phyloP scores from a whole-genome alignment of 2,797 vertebrate species.

The Muscicapa striata region DNA sequence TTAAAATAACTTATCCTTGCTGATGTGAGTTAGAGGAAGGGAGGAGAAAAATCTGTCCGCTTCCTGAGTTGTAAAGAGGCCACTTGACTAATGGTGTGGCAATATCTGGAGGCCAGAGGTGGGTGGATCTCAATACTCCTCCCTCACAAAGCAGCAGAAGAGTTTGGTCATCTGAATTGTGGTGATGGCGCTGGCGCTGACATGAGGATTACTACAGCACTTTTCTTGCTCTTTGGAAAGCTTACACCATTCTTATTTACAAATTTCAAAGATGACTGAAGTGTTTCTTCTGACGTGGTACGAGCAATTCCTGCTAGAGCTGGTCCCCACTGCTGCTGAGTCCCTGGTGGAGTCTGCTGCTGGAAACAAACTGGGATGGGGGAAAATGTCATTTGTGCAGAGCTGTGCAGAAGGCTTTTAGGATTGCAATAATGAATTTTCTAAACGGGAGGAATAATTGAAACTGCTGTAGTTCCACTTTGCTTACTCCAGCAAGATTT shows the following conservation, averaged over 20 bases:
- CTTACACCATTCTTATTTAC: not conserved
- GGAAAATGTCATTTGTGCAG: not conserved
- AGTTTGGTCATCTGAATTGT: constrained; percentile 2
- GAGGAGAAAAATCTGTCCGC: not conserved
- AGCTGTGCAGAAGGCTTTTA: not conserved
- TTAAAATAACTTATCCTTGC: not conserved
- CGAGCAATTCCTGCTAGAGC: not conserved
- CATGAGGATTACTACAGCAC: constrained; percentile 2
- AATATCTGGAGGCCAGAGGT: not conserved
- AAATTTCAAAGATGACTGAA: not conserved
- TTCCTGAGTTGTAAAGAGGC: not conserved
- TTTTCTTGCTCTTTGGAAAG: constrained; percentile 25
- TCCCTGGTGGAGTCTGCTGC: not conserved
- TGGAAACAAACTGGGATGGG: not conserved
- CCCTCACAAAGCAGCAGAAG: not conserved
- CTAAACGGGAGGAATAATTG: not conserved
- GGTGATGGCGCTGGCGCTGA: not conserved
- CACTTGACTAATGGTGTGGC: constrained; percentile 6
- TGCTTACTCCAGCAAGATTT: constrained; percentile 5
- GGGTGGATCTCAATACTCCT: constrained; percentile 4
- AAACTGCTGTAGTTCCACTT: not conserved
- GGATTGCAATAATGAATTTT: not conserved
- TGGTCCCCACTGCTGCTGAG: not conserved
- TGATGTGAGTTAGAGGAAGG: not conserved
- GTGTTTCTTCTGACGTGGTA: not conserved